Evolutionary conservation across 2,113 vertebrate species (phyloP).

Genomic region (Pelodiscus sinensis): DNA sequence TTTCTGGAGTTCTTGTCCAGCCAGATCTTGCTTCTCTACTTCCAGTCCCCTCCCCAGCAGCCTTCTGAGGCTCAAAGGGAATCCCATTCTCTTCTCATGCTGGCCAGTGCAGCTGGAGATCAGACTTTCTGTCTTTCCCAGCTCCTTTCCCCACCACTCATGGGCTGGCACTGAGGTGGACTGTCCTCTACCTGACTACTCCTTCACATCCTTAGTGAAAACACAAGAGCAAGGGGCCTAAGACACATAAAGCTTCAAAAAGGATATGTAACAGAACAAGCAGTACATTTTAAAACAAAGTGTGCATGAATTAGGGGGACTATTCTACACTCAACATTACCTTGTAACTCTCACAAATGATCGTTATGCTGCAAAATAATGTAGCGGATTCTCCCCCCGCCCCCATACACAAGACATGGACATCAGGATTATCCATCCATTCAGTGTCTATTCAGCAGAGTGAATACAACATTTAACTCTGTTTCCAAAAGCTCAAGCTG

Average conservation of each 20-base stretch:
- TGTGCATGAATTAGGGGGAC: not conserved
- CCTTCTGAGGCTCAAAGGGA: too few species aligned
- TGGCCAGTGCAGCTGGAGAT: too few species aligned
- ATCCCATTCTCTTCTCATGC: too few species aligned
- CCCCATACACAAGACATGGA: not conserved
- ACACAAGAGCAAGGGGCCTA: not conserved
- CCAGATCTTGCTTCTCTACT: too few species aligned
- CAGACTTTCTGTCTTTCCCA: too few species aligned
- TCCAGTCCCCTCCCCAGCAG: too few species aligned
- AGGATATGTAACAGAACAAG: not conserved
- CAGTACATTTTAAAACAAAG: not conserved
- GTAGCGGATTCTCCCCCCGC: accelerated
- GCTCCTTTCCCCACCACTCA: too few species aligned
- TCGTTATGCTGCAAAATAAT: not conserved
- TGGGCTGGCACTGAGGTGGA: too few species aligned
- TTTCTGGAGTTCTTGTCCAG: too few species aligned
- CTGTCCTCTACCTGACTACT: too few species aligned
- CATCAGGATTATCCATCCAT: accelerated
- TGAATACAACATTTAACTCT: not conserved
- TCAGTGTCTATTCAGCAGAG: accelerated
- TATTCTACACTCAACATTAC: not conserved
- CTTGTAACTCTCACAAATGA: not conserved
- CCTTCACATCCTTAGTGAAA: not conserved
- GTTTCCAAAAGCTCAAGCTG: not conserved
- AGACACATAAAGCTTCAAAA: not conserved